Base-by-base conservation (phyloP, 2,888 invertebrate genomes). In the Limnephilus auricula region DNA sequence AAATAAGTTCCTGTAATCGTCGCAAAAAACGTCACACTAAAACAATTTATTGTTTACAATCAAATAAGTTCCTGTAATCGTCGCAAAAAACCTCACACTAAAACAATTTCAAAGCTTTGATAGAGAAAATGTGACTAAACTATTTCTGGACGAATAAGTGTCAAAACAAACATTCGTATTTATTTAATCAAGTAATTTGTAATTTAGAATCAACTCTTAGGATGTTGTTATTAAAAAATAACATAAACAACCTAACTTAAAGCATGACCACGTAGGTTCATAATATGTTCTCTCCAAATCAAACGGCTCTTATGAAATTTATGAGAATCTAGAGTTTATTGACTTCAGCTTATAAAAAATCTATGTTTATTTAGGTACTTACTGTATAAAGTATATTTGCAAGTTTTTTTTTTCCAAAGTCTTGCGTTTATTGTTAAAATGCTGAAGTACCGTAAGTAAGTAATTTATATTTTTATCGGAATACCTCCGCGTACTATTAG, bases 401-500 rank as follows among this genome's bases (percentile, higher is more conserved):
- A 65, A 65, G 18, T 6, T 18, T 50, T 50, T 50, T 50, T 50
- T 65, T 65, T 65, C 25, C 10, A 6, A 65, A 65, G 65, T 65
- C 25, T 65, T 65, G 45, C 45, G 15, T 86, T 86, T 50, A 30
- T 31, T 78, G 15, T 87, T 79, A 18, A 34, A 78, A 34, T 30
- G 78, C 25, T 78, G 34, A 25, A 78, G 18, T 6, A 87, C 78
- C 25, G 79, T 88, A 79, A 79, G n/a, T n/a, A n/a, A n/a, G n/a
- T n/a, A n/a, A n/a, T 32, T 13, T 50, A 87, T 65, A 31, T 30
- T 32, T 78, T 78, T 15, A 65, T 87, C 79, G 87, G 87, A 87
- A 87, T 87, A 78, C 87, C 87, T 87, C 34, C 78, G 65, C 87
- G 45, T 87, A 65, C 34, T 34, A 34, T 34, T 34, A 37, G 78